Evolutionary conservation across 2,113 vertebrate genomes (phyloP), one percentile per base, ranked within the genome.

Genomic region (Rhizomys pruinosus): DNA sequence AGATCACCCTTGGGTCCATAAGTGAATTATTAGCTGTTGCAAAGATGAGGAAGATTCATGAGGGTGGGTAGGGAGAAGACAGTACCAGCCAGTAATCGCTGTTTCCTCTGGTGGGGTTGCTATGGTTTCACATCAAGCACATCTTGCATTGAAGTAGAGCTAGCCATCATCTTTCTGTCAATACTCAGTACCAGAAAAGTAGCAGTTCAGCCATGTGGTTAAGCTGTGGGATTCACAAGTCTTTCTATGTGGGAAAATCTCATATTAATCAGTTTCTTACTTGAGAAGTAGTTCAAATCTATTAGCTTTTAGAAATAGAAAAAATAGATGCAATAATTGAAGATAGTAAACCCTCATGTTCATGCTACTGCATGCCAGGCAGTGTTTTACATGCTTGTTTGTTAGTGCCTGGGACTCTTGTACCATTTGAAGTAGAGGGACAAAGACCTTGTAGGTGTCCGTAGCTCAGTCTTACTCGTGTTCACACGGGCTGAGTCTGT

Each of bases 21-120:
- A 42, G 32, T 7, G 34, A 66, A 72, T 25, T 19, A 20, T n/a
- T 15, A 32, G 32, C 7, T 7, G 32, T n/a, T 3, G 20, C 44
- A 6, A 52, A 78, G 74, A 39, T 32, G 6, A 9, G 5, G 20
- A 22, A 39, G 17, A 25, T 2, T 12, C 7, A 11, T 0, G 32
- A 39, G 12, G 57, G 7, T 39, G 42, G 11, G 22, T n/a, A n/a
- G n/a, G 19, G n/a, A 23, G 63, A 66, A 55, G 37, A 85, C 63
- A 2, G 1, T 15, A 29, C 17, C 16, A 20, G 37, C 15, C 39
- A 15, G 5, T 7, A 9, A 34, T 15, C 61, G 66, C n/a, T 59
- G 27, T 32, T 71, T 20, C 17, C 44, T 72, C 29, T 0, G 0
- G 23, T 25, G 32, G 86, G 22, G 9, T 44, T 12, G 37, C 34